Conservation (phyloP, 2,797 vertebrate species). For the Bradypodion ventrale region DNA sequence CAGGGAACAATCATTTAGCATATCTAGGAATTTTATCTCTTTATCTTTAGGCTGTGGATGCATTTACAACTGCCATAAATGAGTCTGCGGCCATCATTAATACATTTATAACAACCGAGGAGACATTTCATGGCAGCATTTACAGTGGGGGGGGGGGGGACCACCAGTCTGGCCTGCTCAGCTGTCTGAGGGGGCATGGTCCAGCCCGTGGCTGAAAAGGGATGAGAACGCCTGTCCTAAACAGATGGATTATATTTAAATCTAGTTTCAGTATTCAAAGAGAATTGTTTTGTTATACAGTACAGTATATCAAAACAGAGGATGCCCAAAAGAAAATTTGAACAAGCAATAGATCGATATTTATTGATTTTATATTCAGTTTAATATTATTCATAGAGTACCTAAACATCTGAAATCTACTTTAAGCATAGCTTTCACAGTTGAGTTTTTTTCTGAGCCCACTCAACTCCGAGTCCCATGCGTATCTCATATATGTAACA, state of each 20-base stretch:
- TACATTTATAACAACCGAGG: no score
- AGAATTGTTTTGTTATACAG: not conserved
- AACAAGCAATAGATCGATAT: not conserved
- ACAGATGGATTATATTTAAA: not conserved
- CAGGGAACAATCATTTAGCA: no score
- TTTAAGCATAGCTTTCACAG: not conserved
- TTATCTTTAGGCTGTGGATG: no score
- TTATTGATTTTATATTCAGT: not conserved
- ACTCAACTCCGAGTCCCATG: not conserved
- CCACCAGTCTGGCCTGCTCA: no score
- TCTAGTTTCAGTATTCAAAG: not conserved
- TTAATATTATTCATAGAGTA: not conserved
- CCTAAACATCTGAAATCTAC: conserved; percentile 5
- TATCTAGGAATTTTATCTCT: no score
- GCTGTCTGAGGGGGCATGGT: no score
- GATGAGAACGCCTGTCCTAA: no score
- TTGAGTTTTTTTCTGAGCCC: not conserved
- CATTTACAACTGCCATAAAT: no score
- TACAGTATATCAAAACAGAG: not conserved
- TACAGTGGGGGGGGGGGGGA: no score
- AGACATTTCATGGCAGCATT: no score
- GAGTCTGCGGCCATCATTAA: no score
- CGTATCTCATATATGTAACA: not conserved
- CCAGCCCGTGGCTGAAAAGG: no score
- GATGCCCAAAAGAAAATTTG: not conserved